These are phyloP conservation scores for Ceratosolen fusciceps DNA, from an alignment of 1,140 invertebrate species.

Conservation along the genomic window DNA sequence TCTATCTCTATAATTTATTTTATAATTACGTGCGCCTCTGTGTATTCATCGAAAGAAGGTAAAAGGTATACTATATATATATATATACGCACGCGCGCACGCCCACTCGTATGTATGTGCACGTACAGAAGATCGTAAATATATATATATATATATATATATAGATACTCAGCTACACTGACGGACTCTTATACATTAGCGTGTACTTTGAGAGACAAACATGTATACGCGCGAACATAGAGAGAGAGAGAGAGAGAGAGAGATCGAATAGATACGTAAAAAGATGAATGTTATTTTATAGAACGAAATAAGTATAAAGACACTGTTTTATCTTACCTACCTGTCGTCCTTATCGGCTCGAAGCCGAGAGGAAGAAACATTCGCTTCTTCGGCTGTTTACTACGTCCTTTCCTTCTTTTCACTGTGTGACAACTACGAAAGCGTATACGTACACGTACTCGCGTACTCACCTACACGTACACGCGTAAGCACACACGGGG, in stretches of 20 bases:
- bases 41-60: background rate
- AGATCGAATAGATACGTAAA: background rate
- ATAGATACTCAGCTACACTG: no score
- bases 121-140: no score
- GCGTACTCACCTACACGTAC: background rate
- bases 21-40: constrained; percentile 13
- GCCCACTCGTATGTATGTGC: no score
- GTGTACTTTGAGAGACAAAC: no score
- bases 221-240: no score
- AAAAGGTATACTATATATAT: background rate
- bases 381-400: constrained; percentile 16
- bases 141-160: no score
- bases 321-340: constrained; percentile 12
- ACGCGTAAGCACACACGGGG: background rate
- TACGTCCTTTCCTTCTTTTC: background rate
- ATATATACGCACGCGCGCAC: no score
- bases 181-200: no score
- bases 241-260: background rate
- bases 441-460: background rate
- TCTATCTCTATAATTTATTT: no score
- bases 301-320: background rate
- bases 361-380: constrained; percentile 13
- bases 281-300: background rate
- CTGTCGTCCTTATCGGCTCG: constrained; percentile 17
- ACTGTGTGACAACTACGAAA: background rate